A percentile compares a stretch with the other conserved stretches of the same genome.
phyloP scores from a whole-genome alignment of 2,113 vertebrate species.

The Seriola aureovittata region DNA sequence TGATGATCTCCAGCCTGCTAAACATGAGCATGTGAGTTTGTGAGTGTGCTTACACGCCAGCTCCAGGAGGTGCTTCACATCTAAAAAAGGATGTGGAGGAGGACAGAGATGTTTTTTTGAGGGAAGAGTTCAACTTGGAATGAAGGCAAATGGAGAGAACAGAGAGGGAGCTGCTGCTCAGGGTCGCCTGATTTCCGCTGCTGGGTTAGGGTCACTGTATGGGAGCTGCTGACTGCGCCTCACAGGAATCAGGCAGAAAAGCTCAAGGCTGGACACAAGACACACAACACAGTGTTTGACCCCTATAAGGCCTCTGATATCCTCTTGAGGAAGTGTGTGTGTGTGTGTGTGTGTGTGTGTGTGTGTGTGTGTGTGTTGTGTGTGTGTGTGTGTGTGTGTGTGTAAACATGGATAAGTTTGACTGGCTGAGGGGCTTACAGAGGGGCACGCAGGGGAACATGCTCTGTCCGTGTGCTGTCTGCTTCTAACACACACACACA shows the following conservation, averaged over 20 bases:
- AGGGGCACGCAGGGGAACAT: conserved; percentile 19
- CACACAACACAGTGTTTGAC: conserved; percentile 37
- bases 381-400: conserved; percentile 30
- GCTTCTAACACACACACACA: too few species aligned
- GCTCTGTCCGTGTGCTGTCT: neutral
- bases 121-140: conserved; percentile 44
- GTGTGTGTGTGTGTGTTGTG: conserved; percentile 44
- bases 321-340: conserved; percentile 35
- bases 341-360: conserved; percentile 42
- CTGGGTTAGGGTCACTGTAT: conserved; percentile 38
- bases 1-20: neutral
- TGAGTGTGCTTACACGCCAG: conserved; percentile 6
- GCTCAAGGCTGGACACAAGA: conserved; percentile 43
- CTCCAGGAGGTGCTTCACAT: conserved; percentile 18
- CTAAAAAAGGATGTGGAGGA: conserved; percentile 46
- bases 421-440: conserved; percentile 46
- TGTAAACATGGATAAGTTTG: conserved; percentile 60
- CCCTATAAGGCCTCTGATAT: conserved; percentile 50
- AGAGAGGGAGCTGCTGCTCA: conserved; percentile 24
- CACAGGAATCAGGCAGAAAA: conserved; percentile 23
- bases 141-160: conserved; percentile 31
- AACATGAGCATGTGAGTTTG: conserved; percentile 2
- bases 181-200: conserved; percentile 56
- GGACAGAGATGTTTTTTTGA: conserved; percentile 20
- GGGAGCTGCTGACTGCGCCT: conserved; percentile 57